Evolutionary conservation across 2,797 vertebrate species (phyloP).

Genomic region (Helostoma temminkii): DNA sequence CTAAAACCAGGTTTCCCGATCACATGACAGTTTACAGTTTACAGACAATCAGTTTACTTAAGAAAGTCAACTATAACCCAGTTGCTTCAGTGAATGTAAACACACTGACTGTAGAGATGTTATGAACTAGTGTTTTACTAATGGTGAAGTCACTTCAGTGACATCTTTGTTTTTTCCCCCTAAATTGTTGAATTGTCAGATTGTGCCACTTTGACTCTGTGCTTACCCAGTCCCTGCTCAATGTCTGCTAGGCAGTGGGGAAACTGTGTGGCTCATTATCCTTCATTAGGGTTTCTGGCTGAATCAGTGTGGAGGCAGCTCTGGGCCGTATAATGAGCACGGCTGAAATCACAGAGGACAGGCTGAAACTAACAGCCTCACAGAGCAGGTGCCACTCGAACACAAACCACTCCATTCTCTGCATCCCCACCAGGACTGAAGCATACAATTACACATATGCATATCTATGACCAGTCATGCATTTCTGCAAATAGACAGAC

Average conservation of each 20-base stretch:
- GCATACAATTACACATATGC: neutral
- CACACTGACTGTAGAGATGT: conserved; percentile 2
- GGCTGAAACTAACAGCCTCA: conserved; percentile 58
- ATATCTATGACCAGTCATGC: conserved; percentile 1
- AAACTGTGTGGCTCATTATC: conserved; percentile 79
- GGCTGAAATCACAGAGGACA: conserved; percentile 72
- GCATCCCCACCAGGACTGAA: conserved; percentile 27
- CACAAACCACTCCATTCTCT: conserved; percentile 36
- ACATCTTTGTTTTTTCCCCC: neutral
- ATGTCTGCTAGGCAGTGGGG: conserved; percentile 63
- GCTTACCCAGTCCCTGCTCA: conserved; percentile 45
- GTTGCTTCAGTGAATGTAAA: too few species aligned
- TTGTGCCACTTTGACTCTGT: conserved; percentile 37
- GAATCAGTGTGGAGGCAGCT: conserved; percentile 75
- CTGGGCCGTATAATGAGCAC: conserved; percentile 75
- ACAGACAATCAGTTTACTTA: too few species aligned
- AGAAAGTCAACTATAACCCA: too few species aligned
- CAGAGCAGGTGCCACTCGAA: conserved; percentile 65
- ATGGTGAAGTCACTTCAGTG: conserved; percentile 16
- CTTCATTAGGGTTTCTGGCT: conserved; percentile 75
- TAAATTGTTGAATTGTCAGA: conserved; percentile 17
- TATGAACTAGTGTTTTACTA: conserved; percentile 12
- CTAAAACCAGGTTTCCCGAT: too few species aligned
- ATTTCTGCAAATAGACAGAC: neutral
- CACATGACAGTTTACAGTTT: too few species aligned